Conservation (phyloP, 30 jellyfish, hydroid and myxozoan genomes). For the Hydra vulgaris region DNA sequence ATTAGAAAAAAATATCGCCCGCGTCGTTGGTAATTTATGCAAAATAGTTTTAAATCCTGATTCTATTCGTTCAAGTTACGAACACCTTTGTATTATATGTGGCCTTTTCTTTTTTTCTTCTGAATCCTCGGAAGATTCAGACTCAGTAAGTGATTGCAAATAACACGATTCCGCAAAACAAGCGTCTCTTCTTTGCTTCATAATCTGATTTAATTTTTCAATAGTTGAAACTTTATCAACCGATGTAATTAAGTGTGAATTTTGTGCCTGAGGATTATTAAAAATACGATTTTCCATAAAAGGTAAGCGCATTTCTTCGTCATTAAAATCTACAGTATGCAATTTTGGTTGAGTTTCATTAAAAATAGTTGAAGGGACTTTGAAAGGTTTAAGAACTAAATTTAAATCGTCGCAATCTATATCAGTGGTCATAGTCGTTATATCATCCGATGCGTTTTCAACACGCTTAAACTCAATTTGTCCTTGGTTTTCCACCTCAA, state of each 20-base stretch:
- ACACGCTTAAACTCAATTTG: background rate
- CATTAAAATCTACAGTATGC: background rate
- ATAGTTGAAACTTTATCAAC: background rate
- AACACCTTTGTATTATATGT: background rate
- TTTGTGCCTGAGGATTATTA: background rate
- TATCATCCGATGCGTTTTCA: background rate
- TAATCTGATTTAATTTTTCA: background rate
- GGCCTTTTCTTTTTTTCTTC: background rate
- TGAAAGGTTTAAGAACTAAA: background rate
- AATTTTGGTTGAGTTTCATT: background rate
- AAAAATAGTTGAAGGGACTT: background rate
- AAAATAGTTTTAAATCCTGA: too few species aligned
- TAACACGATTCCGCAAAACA: background rate
- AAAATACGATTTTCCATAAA: background rate
- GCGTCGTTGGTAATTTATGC: too few species aligned
- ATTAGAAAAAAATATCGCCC: too few species aligned
- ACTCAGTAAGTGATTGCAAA: constrained; percentile 24
- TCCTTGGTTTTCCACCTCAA: background rate
- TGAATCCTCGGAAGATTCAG: constrained; percentile 32
- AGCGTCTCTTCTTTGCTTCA: background rate
- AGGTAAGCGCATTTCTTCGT: background rate
- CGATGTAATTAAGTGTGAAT: background rate
- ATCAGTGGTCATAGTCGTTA: background rate
- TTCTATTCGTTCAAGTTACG: background rate
- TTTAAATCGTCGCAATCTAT: background rate